These are phyloP conservation scores for Drosophila bocki DNA, from an alignment of 1,140 invertebrate genomes.

Conservation along the genomic window DNA sequence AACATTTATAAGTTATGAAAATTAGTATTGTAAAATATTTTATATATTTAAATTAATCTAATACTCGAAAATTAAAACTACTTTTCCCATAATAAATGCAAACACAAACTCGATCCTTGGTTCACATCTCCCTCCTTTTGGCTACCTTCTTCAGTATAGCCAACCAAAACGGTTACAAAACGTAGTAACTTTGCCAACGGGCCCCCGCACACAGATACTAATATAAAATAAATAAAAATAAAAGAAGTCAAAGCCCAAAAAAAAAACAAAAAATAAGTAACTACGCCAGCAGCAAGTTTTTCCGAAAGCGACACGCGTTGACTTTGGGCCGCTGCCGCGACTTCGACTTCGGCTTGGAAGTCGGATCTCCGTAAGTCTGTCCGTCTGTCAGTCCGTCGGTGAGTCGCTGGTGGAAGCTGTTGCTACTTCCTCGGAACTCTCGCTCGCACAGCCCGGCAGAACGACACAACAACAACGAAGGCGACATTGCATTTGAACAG, in stretches of 20 bases:
- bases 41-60: neutral
- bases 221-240: slow-evolving; percentile 65
- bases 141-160: neutral
- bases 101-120: slow-evolving; percentile 15
- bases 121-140: neutral
- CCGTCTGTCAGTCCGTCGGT: slow-evolving; percentile 20
- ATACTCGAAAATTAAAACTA: neutral
- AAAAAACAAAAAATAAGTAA: slow-evolving; percentile 10
- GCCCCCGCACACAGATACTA: slow-evolving; percentile 61
- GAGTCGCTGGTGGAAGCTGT: slow-evolving; percentile 65
- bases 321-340: slow-evolving; percentile 55
- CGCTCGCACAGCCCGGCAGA: slow-evolving; percentile 55
- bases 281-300: slow-evolving; percentile 62
- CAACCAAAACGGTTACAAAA: slow-evolving; percentile 51
- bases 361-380: slow-evolving; percentile 21
- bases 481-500: slow-evolving; percentile 79
- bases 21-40: too few relatives aligned
- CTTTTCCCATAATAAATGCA: slow-evolving; percentile 3
- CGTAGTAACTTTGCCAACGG: slow-evolving; percentile 57
- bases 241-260: slow-evolving; percentile 26
- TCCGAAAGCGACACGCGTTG: slow-evolving; percentile 75
- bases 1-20: too few relatives aligned
- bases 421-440: slow-evolving; percentile 77
- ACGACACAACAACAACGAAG: slow-evolving; percentile 8
- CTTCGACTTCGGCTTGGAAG: slow-evolving; percentile 12